Conservation (phyloP, 2,888 invertebrate species). For the Lysandra coridon region DNA sequence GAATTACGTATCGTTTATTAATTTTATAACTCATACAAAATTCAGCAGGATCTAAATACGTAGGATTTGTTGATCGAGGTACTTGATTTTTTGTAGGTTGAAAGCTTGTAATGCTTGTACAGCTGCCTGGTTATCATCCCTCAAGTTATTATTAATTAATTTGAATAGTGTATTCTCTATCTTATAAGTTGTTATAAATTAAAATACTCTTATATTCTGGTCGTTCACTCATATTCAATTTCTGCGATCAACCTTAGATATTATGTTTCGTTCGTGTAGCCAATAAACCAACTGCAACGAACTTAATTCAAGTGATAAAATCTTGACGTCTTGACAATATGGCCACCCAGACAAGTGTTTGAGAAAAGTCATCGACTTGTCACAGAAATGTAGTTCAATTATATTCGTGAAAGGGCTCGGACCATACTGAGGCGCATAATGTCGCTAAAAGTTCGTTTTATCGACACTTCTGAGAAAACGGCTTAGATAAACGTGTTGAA, state of each 20-base stretch:
- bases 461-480: conserved; percentile 8
- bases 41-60: too few relatives aligned
- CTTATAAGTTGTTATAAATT: neutral
- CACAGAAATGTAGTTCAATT: conserved; percentile 42
- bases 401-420: conserved; percentile 42
- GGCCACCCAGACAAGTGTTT: conserved; percentile 26
- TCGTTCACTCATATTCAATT: neutral
- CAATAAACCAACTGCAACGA: conserved; percentile 18
- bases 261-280: conserved; percentile 8
- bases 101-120: too few relatives aligned
- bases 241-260: neutral
- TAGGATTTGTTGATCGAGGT: too few relatives aligned
- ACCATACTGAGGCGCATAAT: conserved; percentile 31
- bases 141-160: neutral
- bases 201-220: neutral
- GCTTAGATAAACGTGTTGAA: neutral
- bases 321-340: conserved; percentile 28
- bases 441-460: conserved; percentile 8
- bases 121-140: too few relatives aligned
- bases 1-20: too few relatives aligned
- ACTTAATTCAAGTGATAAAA: conserved; percentile 23
- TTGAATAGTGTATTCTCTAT: neutral
- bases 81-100: too few relatives aligned
- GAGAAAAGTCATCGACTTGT: conserved; percentile 39
- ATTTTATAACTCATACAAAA: too few relatives aligned